Evolutionary conservation across 2,888 invertebrate genomes (phyloP).

Genomic region (Sturmia bella): DNA sequence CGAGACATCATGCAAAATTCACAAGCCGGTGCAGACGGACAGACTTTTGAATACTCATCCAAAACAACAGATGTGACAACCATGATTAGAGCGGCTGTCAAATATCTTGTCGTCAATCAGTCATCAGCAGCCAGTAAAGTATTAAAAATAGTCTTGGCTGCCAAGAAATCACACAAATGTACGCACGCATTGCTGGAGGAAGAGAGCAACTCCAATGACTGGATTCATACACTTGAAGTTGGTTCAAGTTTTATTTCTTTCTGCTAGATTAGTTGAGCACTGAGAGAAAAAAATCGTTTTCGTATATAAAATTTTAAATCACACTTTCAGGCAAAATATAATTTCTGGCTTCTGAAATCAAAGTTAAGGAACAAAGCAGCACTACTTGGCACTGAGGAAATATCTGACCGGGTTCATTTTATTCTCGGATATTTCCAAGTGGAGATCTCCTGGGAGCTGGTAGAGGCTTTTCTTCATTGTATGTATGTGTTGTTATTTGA

Average conservation of each 20-base stretch:
- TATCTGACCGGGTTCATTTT: no score
- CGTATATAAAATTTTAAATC: no score
- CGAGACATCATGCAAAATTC: conserved; percentile 27
- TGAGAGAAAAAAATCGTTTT: background rate
- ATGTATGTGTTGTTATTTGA: no score
- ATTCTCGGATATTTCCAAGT: no score
- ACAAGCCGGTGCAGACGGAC: conserved; percentile 19
- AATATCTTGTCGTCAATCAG: conserved; percentile 71
- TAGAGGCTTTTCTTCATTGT: no score
- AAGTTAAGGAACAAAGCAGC: no score
- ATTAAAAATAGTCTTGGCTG: conserved; percentile 26
- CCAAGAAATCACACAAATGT: conserved; percentile 24
- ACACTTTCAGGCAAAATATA: no score
- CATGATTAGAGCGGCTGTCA: conserved; percentile 70
- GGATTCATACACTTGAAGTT: conserved; percentile 34
- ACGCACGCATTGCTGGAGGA: background rate
- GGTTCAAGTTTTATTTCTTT: background rate
- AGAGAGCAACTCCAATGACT: conserved; percentile 5
- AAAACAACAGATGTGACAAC: conserved; percentile 67
- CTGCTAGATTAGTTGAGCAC: background rate
- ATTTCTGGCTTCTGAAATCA: no score
- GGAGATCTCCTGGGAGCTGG: no score
- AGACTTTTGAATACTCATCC: conserved; percentile 40
- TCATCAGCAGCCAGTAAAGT: conserved; percentile 56
- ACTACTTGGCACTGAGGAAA: no score